Conservation (phyloP, 2,113 vertebrate genomes). For the Neotoma lepida region DNA sequence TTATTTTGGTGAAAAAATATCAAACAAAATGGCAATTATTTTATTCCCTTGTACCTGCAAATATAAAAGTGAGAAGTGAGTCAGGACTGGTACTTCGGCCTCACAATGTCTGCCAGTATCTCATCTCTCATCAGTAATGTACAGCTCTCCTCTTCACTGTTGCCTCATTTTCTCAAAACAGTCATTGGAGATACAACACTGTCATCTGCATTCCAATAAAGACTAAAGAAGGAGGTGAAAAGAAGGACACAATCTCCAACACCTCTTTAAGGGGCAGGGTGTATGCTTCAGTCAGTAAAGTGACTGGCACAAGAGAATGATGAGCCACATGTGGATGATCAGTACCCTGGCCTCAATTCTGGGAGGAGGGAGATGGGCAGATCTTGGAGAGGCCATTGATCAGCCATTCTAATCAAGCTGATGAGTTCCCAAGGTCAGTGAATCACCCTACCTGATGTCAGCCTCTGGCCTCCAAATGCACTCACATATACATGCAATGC, state of each 20-base stretch:
- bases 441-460: not conserved
- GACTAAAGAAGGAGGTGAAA: not conserved
- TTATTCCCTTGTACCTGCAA: conserved; percentile 5
- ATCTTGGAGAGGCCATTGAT: not conserved
- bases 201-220: not conserved
- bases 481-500: not conserved
- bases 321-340: too few species aligned
- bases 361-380: not conserved
- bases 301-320: not conserved
- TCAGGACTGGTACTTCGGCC: not conserved
- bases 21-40: not conserved
- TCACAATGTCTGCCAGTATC: not conserved
- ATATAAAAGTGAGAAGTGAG: not conserved
- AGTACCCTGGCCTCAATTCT: not conserved
- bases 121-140: not conserved
- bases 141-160: not conserved
- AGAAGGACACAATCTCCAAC: not conserved
- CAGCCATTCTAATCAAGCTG: not conserved
- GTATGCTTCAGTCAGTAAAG: not conserved
- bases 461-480: not conserved
- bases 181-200: not conserved
- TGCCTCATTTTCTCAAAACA: not conserved
- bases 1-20: not conserved
- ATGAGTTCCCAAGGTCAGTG: not conserved
- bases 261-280: not conserved